These are phyloP conservation scores for Rhombomys opimus DNA, from an alignment of 2,113 vertebrate species.

Conservation along the genomic window DNA sequence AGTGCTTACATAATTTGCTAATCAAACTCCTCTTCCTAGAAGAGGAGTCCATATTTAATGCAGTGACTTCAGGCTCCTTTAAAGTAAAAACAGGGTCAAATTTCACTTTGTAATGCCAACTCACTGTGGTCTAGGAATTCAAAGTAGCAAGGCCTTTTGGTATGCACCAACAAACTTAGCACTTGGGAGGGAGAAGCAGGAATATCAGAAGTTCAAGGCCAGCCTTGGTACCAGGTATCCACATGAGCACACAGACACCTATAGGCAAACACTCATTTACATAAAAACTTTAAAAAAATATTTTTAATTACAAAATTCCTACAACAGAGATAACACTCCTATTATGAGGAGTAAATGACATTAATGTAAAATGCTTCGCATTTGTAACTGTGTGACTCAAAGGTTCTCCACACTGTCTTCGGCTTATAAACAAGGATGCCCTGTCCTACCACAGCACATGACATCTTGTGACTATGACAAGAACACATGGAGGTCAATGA, in stretches of 20 bases:
- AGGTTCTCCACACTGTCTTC: not conserved
- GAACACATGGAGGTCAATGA: not conserved
- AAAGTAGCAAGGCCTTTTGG: not conserved
- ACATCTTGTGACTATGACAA: conserved; percentile 40
- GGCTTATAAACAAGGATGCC: not conserved
- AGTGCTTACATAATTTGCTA: conserved; percentile 57
- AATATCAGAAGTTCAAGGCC: not conserved
- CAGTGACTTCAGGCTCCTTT: conserved; percentile 58
- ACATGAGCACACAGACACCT: not conserved
- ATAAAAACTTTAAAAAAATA: not conserved
- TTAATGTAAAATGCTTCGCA: conserved; percentile 25
- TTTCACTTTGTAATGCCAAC: conserved; percentile 24
- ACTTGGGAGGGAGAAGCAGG: not conserved
- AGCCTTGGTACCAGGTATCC: too few species aligned
- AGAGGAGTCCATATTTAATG: conserved; percentile 36
- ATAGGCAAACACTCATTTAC: not conserved
- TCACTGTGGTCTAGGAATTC: conserved; percentile 52
- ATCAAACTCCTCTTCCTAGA: conserved; percentile 56
- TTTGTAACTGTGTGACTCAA: not conserved
- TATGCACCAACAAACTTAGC: not conserved
- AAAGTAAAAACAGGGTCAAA: conserved; percentile 65
- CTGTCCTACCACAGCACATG: not conserved
- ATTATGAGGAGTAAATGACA: conserved; percentile 26
- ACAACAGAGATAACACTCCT: conserved; percentile 15
- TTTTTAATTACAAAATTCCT: not conserved